These are phyloP conservation scores for Brienomyrus longianalis DNA, from an alignment of 2,113 vertebrate genomes.

Conservation along the genomic window DNA sequence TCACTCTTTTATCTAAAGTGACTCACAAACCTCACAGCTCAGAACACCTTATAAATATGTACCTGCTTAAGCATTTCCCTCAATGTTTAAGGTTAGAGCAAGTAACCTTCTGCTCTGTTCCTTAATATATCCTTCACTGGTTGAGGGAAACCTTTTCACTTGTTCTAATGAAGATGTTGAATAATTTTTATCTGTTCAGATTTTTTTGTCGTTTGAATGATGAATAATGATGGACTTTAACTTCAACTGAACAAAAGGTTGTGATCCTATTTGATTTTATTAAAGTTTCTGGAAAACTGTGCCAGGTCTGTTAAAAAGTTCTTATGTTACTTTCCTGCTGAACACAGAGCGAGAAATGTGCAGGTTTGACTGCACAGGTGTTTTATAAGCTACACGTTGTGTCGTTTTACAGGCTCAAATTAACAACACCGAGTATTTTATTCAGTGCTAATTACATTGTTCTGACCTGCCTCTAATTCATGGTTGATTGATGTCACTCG, in stretches of 20 bases:
- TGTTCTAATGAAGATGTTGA: neutral
- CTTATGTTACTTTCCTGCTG: neutral
- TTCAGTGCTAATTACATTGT: slow-evolving; percentile 29
- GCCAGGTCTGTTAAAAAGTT: neutral
- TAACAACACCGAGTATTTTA: slow-evolving; percentile 30
- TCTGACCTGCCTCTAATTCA: neutral
- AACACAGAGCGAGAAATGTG: neutral
- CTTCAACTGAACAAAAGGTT: neutral
- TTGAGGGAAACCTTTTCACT: neutral
- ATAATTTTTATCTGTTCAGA: neutral
- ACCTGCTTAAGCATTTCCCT: slow-evolving; percentile 22
- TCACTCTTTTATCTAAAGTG: slow-evolving; percentile 14
- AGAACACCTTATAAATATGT: neutral
- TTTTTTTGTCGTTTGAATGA: neutral
- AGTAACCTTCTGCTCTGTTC: no score
- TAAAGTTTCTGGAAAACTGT: neutral
- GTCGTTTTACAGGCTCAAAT: slow-evolving; percentile 34
- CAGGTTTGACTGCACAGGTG: neutral
- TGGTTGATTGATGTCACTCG: neutral
- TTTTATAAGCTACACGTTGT: slow-evolving; percentile 2
- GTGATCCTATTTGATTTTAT: neutral
- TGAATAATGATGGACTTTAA: neutral
- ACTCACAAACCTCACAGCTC: neutral
- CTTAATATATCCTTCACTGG: neutral
- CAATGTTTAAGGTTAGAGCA: neutral